Percentiles rank a stretch among this genome's conserved stretches.
Conservation (phyloP, 2,113 vertebrate genomes). For the Stigmatopora nigra region DNA sequence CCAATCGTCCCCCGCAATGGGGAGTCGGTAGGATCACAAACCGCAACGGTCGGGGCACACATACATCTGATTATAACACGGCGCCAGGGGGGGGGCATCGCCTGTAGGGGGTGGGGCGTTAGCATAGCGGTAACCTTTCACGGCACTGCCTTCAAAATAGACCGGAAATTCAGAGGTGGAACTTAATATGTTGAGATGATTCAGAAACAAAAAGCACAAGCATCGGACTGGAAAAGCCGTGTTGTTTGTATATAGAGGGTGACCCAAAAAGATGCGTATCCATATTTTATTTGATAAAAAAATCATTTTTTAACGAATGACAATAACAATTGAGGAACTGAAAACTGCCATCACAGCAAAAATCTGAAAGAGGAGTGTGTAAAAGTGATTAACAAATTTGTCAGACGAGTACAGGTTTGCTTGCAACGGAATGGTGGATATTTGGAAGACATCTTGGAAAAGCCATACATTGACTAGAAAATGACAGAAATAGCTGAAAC, state of each 20-base stretch:
- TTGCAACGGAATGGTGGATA: no score
- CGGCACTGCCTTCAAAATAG: background rate
- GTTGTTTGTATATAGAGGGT: background rate
- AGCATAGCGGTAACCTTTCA: conserved; percentile 10
- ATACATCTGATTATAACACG: conserved; percentile 45
- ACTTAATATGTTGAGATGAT: background rate
- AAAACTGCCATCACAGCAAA: no score
- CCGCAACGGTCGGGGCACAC: conserved; percentile 32
- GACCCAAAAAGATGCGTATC: no score
- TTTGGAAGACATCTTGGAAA: no score
- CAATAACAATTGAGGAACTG: no score
- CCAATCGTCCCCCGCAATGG: conserved; percentile 53
- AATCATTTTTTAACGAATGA: no score
- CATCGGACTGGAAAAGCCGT: background rate
- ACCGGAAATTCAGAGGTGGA: background rate
- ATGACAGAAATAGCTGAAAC: no score
- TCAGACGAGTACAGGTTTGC: no score
- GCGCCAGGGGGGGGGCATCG: conserved; percentile 27
- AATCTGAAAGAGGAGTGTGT: no score
- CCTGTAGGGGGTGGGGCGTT: conserved; percentile 11
- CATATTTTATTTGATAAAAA: no score
- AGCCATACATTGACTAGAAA: no score
- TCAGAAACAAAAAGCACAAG: background rate
- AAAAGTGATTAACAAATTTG: no score
- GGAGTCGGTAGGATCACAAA: conserved; percentile 51